These are phyloP conservation scores for Panagrolaimus sp. DNA, from an alignment of 1,140 invertebrate species.

Conservation along the genomic window DNA sequence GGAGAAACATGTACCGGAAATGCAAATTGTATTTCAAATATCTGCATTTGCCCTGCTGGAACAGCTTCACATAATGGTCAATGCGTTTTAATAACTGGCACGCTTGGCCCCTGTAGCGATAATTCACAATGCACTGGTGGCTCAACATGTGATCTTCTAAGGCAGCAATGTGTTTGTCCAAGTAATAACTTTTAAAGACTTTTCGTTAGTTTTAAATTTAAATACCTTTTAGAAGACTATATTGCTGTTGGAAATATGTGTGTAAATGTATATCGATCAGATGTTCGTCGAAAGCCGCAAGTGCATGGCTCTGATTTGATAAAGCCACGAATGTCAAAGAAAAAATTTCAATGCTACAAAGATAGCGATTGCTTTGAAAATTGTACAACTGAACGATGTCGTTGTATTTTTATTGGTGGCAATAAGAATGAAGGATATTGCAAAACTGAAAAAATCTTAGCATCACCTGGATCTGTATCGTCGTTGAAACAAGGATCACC, in stretches of 20 bases:
- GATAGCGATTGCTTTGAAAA: not conserved
- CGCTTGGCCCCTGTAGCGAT: conserved; percentile 37
- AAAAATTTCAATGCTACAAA: not conserved
- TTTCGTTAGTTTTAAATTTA: not conserved
- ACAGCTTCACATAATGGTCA: conserved; percentile 5
- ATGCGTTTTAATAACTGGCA: conserved; percentile 26
- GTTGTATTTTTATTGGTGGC: not conserved
- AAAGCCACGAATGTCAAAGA: not conserved
- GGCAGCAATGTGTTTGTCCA: conserved; percentile 40
- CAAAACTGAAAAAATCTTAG: not conserved
- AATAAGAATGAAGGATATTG: not conserved
- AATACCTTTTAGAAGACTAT: conserved; percentile 30
- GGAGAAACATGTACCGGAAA: conserved; percentile 32
- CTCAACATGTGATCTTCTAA: conserved; percentile 29
- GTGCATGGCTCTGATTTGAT: not conserved
- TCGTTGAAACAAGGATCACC: too few relatives aligned
- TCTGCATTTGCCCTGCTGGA: conserved; percentile 34
- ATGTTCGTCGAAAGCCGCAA: not conserved
- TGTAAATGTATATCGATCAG: conserved; percentile 38
- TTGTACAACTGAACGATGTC: conserved; percentile 1
- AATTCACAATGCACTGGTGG: conserved; percentile 37
- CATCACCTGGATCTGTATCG: too few relatives aligned
- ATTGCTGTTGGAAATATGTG: conserved; percentile 43
- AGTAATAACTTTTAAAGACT: conserved; percentile 7
- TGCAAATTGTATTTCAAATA: conserved; percentile 26